A percentile compares a stretch with the other conserved stretches of the same genome.
phyloP scores from a whole-genome alignment of 2,888 invertebrate species.

The Apeira syringaria region DNA sequence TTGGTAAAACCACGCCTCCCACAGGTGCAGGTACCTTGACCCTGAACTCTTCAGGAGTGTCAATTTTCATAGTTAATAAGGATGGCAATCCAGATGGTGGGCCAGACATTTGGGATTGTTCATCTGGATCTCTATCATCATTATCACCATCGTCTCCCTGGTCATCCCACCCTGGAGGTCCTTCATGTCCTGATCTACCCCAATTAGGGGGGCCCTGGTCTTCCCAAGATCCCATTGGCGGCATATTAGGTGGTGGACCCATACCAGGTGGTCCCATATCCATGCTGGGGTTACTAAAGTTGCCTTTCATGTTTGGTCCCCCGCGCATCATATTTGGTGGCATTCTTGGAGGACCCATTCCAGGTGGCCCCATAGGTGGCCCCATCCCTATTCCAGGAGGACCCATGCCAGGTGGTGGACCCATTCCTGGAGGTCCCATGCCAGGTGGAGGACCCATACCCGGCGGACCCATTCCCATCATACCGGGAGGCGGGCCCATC shows the following conservation, averaged over 20 bases:
- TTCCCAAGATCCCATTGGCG: slow-evolving; percentile 66
- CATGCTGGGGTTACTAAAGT: slow-evolving; percentile 61
- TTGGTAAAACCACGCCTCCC: slow-evolving; percentile 88
- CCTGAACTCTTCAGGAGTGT: slow-evolving; percentile 85
- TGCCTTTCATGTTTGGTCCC: slow-evolving; percentile 52
- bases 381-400: slow-evolving; percentile 51
- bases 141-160: slow-evolving; percentile 63
- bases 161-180: slow-evolving; percentile 73
- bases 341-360: slow-evolving; percentile 64
- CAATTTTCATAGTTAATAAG: slow-evolving; percentile 85
- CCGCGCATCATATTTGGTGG: slow-evolving; percentile 65
- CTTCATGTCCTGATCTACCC: slow-evolving; percentile 47
- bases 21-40: slow-evolving; percentile 56
- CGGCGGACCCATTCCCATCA: slow-evolving; percentile 39
- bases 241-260: slow-evolving; percentile 70
- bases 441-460: slow-evolving; percentile 2
- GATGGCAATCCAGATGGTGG: slow-evolving; percentile 75
- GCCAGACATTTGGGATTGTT: slow-evolving; percentile 39
- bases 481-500: slow-evolving; percentile 32
- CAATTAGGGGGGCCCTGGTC: slow-evolving; percentile 60
- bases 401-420: slow-evolving; percentile 50
- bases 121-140: slow-evolving; percentile 53
- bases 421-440: slow-evolving; percentile 46
- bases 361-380: slow-evolving; percentile 58
- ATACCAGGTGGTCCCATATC: slow-evolving; percentile 72